Evolutionary conservation across 2,797 vertebrate genomes (phyloP).

Genomic region (Tadarida brasiliensis): DNA sequence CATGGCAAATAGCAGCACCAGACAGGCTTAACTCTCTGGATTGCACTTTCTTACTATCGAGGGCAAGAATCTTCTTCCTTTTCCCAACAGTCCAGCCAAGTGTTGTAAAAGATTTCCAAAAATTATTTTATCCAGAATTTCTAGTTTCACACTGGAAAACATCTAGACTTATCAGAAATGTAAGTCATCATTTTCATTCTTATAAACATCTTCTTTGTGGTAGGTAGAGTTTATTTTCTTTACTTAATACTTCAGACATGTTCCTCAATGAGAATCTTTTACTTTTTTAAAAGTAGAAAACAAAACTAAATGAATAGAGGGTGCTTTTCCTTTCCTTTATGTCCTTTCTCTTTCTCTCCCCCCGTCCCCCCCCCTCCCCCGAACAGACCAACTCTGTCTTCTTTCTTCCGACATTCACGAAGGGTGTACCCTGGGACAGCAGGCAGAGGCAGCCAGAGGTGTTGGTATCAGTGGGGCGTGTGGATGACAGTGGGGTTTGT

Average conservation of each 20-base stretch:
- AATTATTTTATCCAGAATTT: not conserved
- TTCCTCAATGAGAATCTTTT: constrained; percentile 34
- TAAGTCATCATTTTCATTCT: constrained; percentile 23
- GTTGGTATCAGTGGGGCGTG: not conserved
- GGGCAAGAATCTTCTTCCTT: not conserved
- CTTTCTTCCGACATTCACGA: no score
- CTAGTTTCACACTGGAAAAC: not conserved
- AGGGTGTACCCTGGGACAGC: not conserved
- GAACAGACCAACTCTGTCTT: not conserved
- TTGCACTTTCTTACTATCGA: not conserved
- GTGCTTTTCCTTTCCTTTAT: not conserved
- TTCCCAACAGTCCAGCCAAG: not conserved
- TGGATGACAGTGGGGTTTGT: not conserved
- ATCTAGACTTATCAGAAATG: not conserved
- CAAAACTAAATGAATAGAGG: not conserved
- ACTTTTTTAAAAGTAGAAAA: constrained; percentile 30
- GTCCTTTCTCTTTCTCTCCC: not conserved
- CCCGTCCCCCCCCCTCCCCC: not conserved
- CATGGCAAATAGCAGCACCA: not conserved
- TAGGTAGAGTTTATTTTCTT: constrained; percentile 7
- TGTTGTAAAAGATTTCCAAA: not conserved
- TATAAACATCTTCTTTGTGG: not conserved
- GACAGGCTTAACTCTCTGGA: not conserved
- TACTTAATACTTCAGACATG: constrained; percentile 8
- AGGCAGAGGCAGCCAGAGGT: not conserved